Percentiles rank a stretch among this genome's conserved stretches.
Conservation (phyloP, 2,113 vertebrate species). For the Lethenteron camtschaticum region DNA sequence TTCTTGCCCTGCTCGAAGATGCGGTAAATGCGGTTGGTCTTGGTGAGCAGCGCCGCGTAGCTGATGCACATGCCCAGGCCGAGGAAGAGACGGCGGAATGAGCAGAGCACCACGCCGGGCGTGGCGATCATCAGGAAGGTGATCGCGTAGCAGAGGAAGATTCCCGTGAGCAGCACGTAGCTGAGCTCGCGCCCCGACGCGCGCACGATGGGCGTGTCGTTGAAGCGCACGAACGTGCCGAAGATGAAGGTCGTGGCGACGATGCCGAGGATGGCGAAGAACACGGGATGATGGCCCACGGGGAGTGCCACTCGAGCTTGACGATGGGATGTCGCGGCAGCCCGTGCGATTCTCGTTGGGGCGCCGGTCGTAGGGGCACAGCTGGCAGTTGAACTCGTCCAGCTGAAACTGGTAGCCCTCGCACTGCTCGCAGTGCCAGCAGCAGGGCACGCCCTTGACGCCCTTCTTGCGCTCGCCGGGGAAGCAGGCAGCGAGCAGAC, state of each 20-base stretch:
- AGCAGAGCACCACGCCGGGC: slow-evolving; percentile 54
- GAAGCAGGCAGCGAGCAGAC: slow-evolving; percentile 73
- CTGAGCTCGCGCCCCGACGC: slow-evolving; percentile 79
- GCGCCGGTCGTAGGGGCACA: slow-evolving; percentile 62
- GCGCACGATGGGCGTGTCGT: slow-evolving; percentile 81
- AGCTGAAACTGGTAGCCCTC: slow-evolving; percentile 82
- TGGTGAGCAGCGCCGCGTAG: slow-evolving; percentile 77
- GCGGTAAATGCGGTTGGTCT: slow-evolving; percentile 91
- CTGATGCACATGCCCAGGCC: slow-evolving; percentile 90
- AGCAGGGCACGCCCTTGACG: slow-evolving; percentile 79
- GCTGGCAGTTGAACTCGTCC: slow-evolving; percentile 68
- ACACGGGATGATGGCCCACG: slow-evolving; percentile 68
- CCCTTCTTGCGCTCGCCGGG: slow-evolving; percentile 67
- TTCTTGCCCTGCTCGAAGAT: slow-evolving; percentile 94
- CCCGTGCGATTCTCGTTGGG: slow-evolving; percentile 72
- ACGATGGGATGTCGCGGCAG: slow-evolving; percentile 62
- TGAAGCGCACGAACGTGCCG: slow-evolving; percentile 66
- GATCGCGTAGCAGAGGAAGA: slow-evolving; percentile 77
- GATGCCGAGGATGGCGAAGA: slow-evolving; percentile 63
- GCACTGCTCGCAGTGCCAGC: slow-evolving; percentile 85
- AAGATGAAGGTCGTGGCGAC: slow-evolving; percentile 66
- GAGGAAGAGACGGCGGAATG: slow-evolving; percentile 61
- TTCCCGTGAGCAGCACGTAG: slow-evolving; percentile 72
- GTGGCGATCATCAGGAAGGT: slow-evolving; percentile 86
- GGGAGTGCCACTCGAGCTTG: slow-evolving; percentile 76